phyloP scores from a whole-genome alignment of 2,113 vertebrate genomes.

The Phyllostomus discolor region DNA sequence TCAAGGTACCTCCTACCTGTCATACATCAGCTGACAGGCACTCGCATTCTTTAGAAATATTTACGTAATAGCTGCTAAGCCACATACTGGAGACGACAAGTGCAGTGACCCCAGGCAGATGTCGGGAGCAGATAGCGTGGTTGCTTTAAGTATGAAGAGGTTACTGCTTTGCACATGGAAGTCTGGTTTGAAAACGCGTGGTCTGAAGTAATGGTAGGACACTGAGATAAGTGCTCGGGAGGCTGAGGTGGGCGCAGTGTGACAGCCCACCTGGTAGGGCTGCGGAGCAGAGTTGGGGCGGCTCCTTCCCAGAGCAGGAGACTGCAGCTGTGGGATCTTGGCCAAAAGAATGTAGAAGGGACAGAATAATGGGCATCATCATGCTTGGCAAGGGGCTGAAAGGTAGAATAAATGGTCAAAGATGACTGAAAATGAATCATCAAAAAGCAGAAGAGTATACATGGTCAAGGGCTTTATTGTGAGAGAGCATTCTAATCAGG shows the following conservation, averaged over 20 bases:
- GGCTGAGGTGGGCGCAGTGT: no score
- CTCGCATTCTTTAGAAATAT: background rate
- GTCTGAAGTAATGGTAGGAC: background rate
- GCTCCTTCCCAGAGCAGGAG: background rate
- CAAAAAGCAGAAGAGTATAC: background rate
- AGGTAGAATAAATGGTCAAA: background rate
- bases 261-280: background rate
- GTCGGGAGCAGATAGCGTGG: background rate
- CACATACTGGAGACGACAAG: background rate
- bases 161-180: background rate
- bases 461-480: background rate
- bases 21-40: background rate
- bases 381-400: background rate
- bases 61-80: background rate
- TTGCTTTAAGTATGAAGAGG: background rate
- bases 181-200: background rate
- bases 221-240: background rate
- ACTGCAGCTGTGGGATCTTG: background rate
- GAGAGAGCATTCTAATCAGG: background rate
- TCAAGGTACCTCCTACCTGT: background rate
- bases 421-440: background rate
- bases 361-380: background rate
- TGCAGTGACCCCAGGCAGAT: background rate
- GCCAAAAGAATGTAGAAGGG: background rate
- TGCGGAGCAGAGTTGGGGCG: background rate